Evolutionary conservation across 2,797 vertebrate genomes (phyloP).

Genomic region (Pteropus rufus): DNA sequence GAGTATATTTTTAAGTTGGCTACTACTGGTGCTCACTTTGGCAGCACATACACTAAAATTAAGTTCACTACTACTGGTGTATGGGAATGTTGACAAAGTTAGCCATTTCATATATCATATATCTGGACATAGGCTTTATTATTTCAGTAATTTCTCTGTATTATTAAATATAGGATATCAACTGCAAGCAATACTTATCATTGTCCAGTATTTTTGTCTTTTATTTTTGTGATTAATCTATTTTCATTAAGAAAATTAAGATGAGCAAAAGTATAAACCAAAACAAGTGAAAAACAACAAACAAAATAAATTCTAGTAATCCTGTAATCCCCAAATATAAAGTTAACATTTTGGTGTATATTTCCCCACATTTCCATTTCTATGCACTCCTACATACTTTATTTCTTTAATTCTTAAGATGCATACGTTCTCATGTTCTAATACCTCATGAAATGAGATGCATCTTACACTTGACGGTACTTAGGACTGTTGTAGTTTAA

Average conservation of each 20-base stretch:
- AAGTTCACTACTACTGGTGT: background rate
- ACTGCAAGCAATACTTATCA: background rate
- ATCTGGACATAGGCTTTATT: background rate
- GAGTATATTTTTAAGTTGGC: background rate
- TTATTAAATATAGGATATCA: background rate
- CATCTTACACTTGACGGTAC: background rate
- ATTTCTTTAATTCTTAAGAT: background rate
- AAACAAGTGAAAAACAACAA: background rate
- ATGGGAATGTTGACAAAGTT: background rate
- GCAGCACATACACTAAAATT: background rate
- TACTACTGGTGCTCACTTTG: background rate
- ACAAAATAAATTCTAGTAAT: background rate
- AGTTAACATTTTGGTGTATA: background rate
- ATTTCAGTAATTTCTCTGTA: background rate
- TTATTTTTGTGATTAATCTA: background rate
- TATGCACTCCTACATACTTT: background rate
- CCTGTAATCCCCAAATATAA: background rate
- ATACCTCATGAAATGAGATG: background rate
- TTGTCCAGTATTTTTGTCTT: background rate
- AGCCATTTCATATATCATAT: background rate
- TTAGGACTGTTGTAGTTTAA: background rate
- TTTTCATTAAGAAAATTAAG: background rate
- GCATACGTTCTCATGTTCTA: background rate
- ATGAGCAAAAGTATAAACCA: constrained; percentile 10
- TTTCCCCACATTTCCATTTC: background rate